phyloP scores from a whole-genome alignment of 1,140 invertebrate species.

The Gonatopus flavifemur region DNA sequence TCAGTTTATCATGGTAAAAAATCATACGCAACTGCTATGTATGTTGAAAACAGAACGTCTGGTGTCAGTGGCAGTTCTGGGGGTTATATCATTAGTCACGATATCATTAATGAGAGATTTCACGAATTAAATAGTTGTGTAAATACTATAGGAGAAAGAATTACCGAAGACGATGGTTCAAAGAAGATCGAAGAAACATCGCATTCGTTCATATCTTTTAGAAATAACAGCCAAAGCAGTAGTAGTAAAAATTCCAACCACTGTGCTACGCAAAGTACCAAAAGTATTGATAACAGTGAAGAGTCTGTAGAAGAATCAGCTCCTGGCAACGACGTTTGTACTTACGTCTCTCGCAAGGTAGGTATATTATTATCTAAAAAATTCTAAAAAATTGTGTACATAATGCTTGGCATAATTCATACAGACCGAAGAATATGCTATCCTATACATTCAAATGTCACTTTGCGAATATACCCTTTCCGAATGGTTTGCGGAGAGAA shows the following conservation, averaged over 20 bases:
- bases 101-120: constrained; percentile 24
- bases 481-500: constrained; percentile 70
- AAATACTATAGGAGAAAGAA: constrained; percentile 21
- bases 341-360: constrained; percentile 26
- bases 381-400: constrained; percentile 2
- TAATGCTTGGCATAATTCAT: constrained; percentile 9
- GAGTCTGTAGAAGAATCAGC: constrained; percentile 23
- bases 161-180: constrained; percentile 14
- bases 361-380: constrained; percentile 10
- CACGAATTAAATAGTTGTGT: constrained; percentile 20
- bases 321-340: too few relatives aligned
- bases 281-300: constrained; percentile 20
- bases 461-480: constrained; percentile 73
- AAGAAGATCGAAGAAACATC: constrained; percentile 11
- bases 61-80: neutral
- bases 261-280: constrained; percentile 11
- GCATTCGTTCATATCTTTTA: constrained; percentile 42
- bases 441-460: constrained; percentile 82
- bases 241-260: constrained; percentile 9
- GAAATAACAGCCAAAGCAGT: constrained; percentile 19
- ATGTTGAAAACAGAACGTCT: neutral
- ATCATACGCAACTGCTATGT: constrained; percentile 18
- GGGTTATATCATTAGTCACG: constrained; percentile 3
- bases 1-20: neutral
- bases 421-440: constrained; percentile 61